These are phyloP conservation scores for Hipposideros larvatus DNA, from an alignment of 2,797 vertebrate genomes.

Conservation along the genomic window DNA sequence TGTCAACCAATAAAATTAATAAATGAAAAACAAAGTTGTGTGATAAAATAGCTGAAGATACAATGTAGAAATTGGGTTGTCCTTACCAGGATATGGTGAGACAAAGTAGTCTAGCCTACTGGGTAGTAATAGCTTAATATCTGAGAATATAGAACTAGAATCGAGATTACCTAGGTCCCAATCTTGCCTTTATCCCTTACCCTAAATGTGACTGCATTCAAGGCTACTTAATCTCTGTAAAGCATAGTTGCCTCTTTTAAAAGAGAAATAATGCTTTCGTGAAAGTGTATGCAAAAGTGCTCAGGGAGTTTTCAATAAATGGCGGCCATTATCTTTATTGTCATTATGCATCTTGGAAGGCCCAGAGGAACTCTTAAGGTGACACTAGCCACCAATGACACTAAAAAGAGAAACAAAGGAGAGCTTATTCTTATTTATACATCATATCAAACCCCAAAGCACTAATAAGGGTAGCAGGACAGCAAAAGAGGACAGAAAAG, in stretches of 20 bases:
- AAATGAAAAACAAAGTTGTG: not conserved
- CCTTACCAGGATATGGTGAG: not conserved
- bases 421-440: not conserved
- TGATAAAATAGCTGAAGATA: not conserved
- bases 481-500: not conserved
- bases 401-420: not conserved
- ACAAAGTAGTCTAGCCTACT: accelerated
- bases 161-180: not conserved
- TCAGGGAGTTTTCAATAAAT: slow-evolving; percentile 58
- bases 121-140: not conserved
- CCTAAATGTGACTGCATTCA: not conserved
- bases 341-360: not conserved
- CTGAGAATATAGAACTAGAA: not conserved
- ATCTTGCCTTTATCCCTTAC: not conserved
- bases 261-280: not conserved
- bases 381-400: not conserved
- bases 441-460: not conserved
- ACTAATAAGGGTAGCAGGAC: not conserved
- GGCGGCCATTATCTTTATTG: slow-evolving; percentile 8
- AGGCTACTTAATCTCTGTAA: not conserved
- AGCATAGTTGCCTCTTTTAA: not conserved
- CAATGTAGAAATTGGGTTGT: not conserved
- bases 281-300: not conserved
- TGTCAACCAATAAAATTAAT: no score
- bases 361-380: not conserved